Evolutionary conservation across 2,888 invertebrate genomes (phyloP).

Genomic region (Parascotia fuliginaria): DNA sequence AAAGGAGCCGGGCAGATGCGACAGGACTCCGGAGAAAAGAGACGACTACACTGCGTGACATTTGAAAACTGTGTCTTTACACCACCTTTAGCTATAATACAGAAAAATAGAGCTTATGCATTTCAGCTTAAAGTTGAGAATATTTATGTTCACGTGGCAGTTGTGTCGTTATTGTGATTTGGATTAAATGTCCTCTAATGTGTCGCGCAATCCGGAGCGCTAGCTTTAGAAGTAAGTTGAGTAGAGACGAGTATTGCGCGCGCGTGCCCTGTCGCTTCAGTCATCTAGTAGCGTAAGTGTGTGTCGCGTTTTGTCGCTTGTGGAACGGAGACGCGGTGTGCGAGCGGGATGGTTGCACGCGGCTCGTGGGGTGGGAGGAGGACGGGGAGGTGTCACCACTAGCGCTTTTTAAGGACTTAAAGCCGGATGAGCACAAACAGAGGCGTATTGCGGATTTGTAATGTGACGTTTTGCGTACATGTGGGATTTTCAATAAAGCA

Average conservation of each 20-base stretch:
- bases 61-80: constrained; percentile 85
- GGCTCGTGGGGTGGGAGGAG: constrained; percentile 66
- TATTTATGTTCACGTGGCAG: constrained; percentile 21
- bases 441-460: constrained; percentile 68
- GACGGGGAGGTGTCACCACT: constrained; percentile 82
- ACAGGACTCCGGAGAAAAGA: constrained; percentile 85
- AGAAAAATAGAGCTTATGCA: constrained; percentile 34
- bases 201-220: constrained; percentile 78
- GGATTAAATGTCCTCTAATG: constrained; percentile 79
- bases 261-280: constrained; percentile 62
- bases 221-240: constrained; percentile 64
- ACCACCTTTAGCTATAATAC: constrained; percentile 56
- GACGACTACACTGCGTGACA: constrained; percentile 84
- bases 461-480: constrained; percentile 73
- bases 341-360: constrained; percentile 67
- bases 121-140: constrained; percentile 36
- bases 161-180: constrained; percentile 55
- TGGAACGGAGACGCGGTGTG: constrained; percentile 65
- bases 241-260: constrained; percentile 70
- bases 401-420: constrained; percentile 77
- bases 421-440: constrained; percentile 71
- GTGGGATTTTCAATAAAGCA: constrained; percentile 60
- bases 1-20: constrained; percentile 83
- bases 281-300: constrained; percentile 60
- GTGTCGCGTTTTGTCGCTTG: constrained; percentile 80